Base-by-base conservation (phyloP, 2,797 vertebrate genomes). In the Garrulus glandarius region DNA sequence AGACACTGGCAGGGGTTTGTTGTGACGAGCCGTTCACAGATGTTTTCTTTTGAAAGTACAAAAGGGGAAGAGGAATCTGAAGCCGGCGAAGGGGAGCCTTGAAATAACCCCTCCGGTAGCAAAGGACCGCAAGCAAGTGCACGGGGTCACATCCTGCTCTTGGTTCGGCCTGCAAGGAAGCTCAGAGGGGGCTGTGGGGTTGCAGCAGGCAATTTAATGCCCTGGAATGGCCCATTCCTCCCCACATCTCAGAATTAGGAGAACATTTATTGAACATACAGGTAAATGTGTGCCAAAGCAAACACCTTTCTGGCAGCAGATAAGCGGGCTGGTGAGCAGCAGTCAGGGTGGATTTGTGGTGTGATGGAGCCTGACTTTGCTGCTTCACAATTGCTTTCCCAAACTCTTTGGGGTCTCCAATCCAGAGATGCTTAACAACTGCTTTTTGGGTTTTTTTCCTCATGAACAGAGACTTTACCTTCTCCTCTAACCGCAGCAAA, bases 11-110 rank as follows among this genome's bases (percentile, higher is more conserved):
- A 72, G 85, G 92, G 89, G 75, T 78, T 82, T 91, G 89, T 91
- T 84, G 79, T 87, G 93, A 88, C 11, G 82, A 95, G 84, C 60
- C 1, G 1, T 24, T 89, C 87, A n/a, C 88, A 95, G 90, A 86
- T 94, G 95, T 92, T 92, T 95, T 85, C 95, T 88, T 92, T 77
- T 76, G 78, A 91, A 95, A 94, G 41, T 80, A 83, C 46, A 86
- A 90, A 96, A 90, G 69, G 34, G 75, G 87, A 95, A 89, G 91
- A 94, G 61, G 55, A 34, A 78, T 68, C 83, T 21, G 60, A 95
- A 95, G 89, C 39, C 0, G 1, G 49, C 1, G 37, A 77, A 57
- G 70, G 52, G 39, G 47, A 88, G 29, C 46, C 68, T 53, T 44
- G 80, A 85, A 78, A 91, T 87, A 82, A 79, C 32, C 27, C 27